A percentile compares a stretch with the other conserved stretches of the same genome.
Conservation (phyloP, 1,140 invertebrate genomes). For the Zaprionus taronus region DNA sequence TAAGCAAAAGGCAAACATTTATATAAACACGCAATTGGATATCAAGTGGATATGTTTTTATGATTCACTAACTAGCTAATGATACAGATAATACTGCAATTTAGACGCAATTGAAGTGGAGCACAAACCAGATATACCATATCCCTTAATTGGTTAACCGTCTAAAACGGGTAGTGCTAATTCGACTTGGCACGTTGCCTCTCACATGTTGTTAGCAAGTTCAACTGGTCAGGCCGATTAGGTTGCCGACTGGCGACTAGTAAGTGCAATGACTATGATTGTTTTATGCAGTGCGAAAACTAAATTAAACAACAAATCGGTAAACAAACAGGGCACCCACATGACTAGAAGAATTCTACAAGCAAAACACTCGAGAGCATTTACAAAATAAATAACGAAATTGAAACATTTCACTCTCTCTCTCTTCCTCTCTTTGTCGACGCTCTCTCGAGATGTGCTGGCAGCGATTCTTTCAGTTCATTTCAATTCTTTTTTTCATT, state of each 20-base stretch:
- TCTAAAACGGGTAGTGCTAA: constrained; percentile 3
- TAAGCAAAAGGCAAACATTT: neutral
- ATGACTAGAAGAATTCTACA: constrained; percentile 27
- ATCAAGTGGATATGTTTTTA: neutral
- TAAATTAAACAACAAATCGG: neutral
- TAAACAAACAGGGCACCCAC: neutral
- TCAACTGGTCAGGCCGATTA: constrained; percentile 18
- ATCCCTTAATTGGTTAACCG: neutral
- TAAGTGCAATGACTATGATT: neutral
- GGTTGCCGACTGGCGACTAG: neutral
- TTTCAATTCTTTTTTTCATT: neutral
- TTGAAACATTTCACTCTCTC: constrained; percentile 10
- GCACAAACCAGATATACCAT: neutral
- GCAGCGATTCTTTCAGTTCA: neutral
- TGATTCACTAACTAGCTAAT: constrained; percentile 10
- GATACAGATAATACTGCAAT: neutral
- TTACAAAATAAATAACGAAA: constrained; percentile 17
- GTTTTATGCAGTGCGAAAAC: constrained; percentile 4
- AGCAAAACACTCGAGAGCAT: constrained; percentile 16
- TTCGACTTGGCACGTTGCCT: neutral
- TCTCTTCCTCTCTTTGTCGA: neutral
- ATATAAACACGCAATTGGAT: neutral
- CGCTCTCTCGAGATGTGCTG: neutral
- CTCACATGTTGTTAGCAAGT: constrained; percentile 23
- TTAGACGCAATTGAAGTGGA: constrained; percentile 10